These are phyloP conservation scores for Geotrypetes seraphini DNA, from an alignment of 2,797 vertebrate species.

Conservation along the genomic window DNA sequence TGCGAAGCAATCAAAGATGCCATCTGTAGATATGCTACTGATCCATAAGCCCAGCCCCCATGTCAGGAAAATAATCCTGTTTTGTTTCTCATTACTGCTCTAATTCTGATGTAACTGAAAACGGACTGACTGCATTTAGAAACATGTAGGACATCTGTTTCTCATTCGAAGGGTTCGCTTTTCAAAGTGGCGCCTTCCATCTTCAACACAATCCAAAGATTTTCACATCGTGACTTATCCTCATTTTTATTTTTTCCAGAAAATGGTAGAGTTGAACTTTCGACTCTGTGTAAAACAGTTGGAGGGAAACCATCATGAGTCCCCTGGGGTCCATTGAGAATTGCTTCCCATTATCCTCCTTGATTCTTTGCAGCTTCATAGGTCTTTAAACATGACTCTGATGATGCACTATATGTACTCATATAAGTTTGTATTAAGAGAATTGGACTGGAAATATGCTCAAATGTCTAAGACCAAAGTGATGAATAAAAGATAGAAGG, in stretches of 20 bases:
- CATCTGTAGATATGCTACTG: slow-evolving; percentile 20
- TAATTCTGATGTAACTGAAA: slow-evolving; percentile 44
- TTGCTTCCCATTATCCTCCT: slow-evolving; percentile 37
- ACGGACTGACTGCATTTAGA: slow-evolving; percentile 45
- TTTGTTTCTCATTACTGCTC: slow-evolving; percentile 41
- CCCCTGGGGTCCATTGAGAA: slow-evolving; percentile 7
- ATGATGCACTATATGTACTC: too few species aligned
- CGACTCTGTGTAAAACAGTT: slow-evolving; percentile 46
- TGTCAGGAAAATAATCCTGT: slow-evolving; percentile 11
- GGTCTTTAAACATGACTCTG: slow-evolving; percentile 15
- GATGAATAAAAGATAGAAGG: slow-evolving; percentile 9
- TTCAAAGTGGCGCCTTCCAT: slow-evolving; percentile 48
- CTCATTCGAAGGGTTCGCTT: slow-evolving; percentile 50
- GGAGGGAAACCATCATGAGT: slow-evolving; percentile 29
- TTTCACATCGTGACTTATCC: slow-evolving; percentile 52
- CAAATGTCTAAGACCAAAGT: slow-evolving; percentile 5
- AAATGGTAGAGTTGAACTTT: slow-evolving; percentile 59
- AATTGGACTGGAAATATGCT: slow-evolving; percentile 1
- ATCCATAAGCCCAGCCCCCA: slow-evolving; percentile 6
- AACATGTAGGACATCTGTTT: slow-evolving; percentile 58
- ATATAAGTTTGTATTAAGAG: slow-evolving; percentile 21
- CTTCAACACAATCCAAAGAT: slow-evolving; percentile 47
- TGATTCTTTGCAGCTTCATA: slow-evolving; percentile 29
- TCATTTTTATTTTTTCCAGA: slow-evolving; percentile 44
- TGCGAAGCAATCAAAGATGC: slow-evolving; percentile 17